Base-by-base conservation (phyloP, 2,888 invertebrate genomes). In the Drosophila longiperda region DNA sequence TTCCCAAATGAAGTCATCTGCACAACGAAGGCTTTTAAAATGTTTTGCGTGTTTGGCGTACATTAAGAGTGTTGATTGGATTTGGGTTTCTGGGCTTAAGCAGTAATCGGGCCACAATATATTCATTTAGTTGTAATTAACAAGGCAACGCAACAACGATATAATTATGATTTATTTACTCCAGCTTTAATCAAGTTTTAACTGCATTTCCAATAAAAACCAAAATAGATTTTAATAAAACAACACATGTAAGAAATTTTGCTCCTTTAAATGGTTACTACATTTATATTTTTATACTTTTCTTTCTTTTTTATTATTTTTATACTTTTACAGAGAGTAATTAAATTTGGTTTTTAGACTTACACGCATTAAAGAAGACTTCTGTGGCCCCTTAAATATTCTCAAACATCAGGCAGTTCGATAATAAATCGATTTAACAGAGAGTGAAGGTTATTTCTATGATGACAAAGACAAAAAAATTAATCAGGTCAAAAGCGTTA, bases 1-100 rank as follows among this genome's bases (percentile, higher is more conserved):
- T 29, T 1, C 53, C 79, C 66, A 85, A 85, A 87, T 85, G 83
- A 85, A 87, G 73, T 82, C 86, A 85, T 86, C 86, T 72, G 42
- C 57, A 26, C 54, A 65, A 54, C 54, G 55, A 49, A 59, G 72
- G 67, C 58, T 58, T 57, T 59, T 36, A 29, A 68, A 53, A 40
- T 54, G 34, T 23, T 40, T 26, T 83, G 87, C 87, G 79, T 83
- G 83, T 74, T 73, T 52, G 48, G 61, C 65, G 65, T 42, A 61
- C 79, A 83, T 83, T 83, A 83, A 74, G 69, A 58, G 72, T 70
- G 81, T 65, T 86, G 74, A 86, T 83, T 86, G 79, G 87, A 80
- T 78, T 80, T 61, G 33, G 57, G 45, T 62, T 42, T 55, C 36
- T 8, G 65, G 40, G 49, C 6, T 33, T 53, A 26, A 17, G 17